These are phyloP conservation scores for Coreius guichenoti DNA, from an alignment of 2,797 vertebrate species.

Conservation along the genomic window DNA sequence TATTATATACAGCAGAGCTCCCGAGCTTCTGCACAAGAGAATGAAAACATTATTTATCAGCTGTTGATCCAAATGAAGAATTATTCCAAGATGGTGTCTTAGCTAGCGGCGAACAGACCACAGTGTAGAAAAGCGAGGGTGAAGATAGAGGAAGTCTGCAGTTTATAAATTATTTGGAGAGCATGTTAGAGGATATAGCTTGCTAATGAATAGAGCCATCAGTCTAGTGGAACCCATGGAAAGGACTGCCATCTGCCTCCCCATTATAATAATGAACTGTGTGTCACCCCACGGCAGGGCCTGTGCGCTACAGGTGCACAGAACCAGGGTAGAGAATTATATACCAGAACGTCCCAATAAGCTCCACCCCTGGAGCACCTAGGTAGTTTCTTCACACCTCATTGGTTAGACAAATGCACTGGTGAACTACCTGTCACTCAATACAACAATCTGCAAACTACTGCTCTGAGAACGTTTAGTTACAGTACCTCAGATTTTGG, in stretches of 20 bases:
- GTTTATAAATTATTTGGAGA: conserved; percentile 65
- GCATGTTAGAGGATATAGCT: conserved; percentile 69
- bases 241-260: conserved; percentile 81
- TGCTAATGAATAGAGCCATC: conserved; percentile 83
- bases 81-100: conserved; percentile 43
- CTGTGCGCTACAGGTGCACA: conserved; percentile 63
- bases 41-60: conserved; percentile 48
- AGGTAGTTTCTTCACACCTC: conserved; percentile 75
- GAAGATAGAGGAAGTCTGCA: conserved; percentile 44
- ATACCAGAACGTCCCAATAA: not conserved
- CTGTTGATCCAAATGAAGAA: conserved; percentile 57
- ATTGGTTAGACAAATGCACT: conserved; percentile 70
- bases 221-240: conserved; percentile 79
- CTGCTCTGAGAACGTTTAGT: not conserved
- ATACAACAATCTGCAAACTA: not conserved
- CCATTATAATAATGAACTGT: conserved; percentile 79
- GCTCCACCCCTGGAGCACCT: conserved; percentile 28
- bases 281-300: conserved; percentile 68
- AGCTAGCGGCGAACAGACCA: conserved; percentile 20
- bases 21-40: conserved; percentile 7
- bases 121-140: conserved; percentile 22
- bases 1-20: conserved; percentile 44
- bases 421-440: conserved; percentile 55
- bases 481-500: not conserved
- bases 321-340: conserved; percentile 36